These are phyloP conservation scores for Erebia palarica DNA, from an alignment of 2,888 invertebrate species.

Conservation along the genomic window DNA sequence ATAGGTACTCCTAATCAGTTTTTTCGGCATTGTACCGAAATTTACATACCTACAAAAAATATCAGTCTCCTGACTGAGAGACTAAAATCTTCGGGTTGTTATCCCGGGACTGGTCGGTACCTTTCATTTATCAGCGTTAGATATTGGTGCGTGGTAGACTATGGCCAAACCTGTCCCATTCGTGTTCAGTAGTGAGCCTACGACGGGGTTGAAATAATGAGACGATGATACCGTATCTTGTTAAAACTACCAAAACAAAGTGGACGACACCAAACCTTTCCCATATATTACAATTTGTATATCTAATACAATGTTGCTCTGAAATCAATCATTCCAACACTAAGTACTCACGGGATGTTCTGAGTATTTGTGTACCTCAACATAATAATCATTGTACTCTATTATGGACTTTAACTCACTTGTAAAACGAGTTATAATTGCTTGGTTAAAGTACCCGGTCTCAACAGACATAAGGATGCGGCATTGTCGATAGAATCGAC, in stretches of 20 bases:
- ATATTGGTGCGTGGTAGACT: no score
- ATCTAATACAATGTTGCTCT: constrained; percentile 36
- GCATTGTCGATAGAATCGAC: neutral
- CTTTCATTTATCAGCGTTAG: no score
- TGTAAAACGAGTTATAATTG: neutral
- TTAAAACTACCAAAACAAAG: neutral
- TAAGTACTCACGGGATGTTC: constrained; percentile 20
- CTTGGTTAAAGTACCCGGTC: neutral
- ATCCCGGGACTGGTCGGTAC: no score
- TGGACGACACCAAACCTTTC: constrained; percentile 17
- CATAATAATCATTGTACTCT: neutral
- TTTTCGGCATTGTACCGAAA: no score
- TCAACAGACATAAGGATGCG: constrained; percentile 13
- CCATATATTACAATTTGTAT: constrained; percentile 40
- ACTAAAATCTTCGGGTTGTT: no score
- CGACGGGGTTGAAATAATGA: neutral
- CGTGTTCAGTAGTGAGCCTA: neutral
- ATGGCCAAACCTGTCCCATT: neutral
- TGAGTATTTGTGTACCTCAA: constrained; percentile 13
- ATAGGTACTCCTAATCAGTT: no score
- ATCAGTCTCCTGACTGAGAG: no score
- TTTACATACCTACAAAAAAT: no score
- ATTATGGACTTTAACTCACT: neutral
- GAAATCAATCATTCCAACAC: constrained; percentile 38
- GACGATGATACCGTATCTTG: neutral